Percentiles rank a stretch among this genome's conserved stretches.
phyloP scores from a whole-genome alignment of 2,113 vertebrate genomes.

The Boulengeromyrus knoepffleri region DNA sequence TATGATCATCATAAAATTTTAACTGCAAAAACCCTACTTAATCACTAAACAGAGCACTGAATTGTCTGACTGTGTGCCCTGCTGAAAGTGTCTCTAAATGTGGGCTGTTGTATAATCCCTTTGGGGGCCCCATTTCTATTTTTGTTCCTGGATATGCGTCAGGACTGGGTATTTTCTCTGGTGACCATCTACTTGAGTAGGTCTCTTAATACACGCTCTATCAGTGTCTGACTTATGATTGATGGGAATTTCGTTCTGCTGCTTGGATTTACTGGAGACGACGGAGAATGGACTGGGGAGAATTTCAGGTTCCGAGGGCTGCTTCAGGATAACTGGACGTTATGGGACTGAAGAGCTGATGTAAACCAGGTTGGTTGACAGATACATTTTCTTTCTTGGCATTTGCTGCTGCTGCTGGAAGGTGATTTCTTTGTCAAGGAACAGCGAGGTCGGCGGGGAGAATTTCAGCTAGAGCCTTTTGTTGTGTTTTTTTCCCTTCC shows the following conservation, averaged over 20 bases:
- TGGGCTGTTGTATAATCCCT: conserved; percentile 98
- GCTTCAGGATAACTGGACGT: conserved; percentile 75
- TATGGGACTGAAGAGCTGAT: conserved; percentile 66
- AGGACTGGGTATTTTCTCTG: conserved; percentile 99
- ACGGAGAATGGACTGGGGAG: conserved; percentile 71
- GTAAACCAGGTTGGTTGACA: conserved; percentile 71
- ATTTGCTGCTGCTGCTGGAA: neutral
- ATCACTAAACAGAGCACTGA: conserved; percentile 34
- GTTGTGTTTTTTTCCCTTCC: neutral
- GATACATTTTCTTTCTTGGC: conserved; percentile 30
- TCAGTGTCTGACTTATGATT: conserved; percentile 69
- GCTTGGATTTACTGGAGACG: conserved; percentile 62
- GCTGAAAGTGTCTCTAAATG: conserved; percentile 86
- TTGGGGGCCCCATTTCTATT: conserved; percentile 98
- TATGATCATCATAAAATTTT: conserved; percentile 50
- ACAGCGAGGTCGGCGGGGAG: neutral
- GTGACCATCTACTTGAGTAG: conserved; percentile 98
- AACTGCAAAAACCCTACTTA: conserved; percentile 7
- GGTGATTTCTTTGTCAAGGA: conserved; percentile 10
- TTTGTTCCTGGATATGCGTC: conserved; percentile 98
- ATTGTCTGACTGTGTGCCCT: conserved; percentile 54
- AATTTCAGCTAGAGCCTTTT: neutral
- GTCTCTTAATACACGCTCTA: conserved; percentile 89
- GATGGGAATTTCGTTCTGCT: conserved; percentile 47
- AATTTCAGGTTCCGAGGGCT: conserved; percentile 73